phyloP scores from a whole-genome alignment of 2,888 invertebrate genomes.

The Drosophila yooni region DNA sequence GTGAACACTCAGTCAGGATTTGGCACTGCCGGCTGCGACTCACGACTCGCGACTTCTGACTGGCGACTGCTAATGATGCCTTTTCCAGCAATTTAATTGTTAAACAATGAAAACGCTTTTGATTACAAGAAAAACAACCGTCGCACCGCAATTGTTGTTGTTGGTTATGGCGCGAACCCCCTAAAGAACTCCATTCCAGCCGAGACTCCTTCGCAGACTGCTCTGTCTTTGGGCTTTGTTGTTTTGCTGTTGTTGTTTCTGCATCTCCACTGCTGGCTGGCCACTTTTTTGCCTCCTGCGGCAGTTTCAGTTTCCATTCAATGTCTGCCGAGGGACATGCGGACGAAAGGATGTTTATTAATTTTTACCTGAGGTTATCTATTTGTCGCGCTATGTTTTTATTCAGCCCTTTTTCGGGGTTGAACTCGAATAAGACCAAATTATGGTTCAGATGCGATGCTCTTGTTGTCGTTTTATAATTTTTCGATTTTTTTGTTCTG shows the following conservation, averaged over 20 bases:
- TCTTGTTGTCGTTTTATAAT: slow-evolving; percentile 25
- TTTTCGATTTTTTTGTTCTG: slow-evolving; percentile 1
- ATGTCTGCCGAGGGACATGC: slow-evolving; percentile 16
- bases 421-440: slow-evolving; percentile 39
- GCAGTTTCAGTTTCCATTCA: slow-evolving; percentile 25
- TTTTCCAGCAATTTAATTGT: slow-evolving; percentile 81
- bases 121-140: slow-evolving; percentile 76
- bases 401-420: slow-evolving; percentile 63
- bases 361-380: slow-evolving; percentile 81
- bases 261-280: slow-evolving; percentile 2
- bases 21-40: slow-evolving; percentile 33
- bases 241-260: slow-evolving; percentile 38
- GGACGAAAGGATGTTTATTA: slow-evolving; percentile 69
- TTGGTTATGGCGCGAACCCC: slow-evolving; percentile 9
- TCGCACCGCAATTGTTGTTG: slow-evolving; percentile 38
- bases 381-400: slow-evolving; percentile 74
- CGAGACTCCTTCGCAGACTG: not conserved
- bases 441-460: slow-evolving; percentile 18
- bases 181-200: slow-evolving; percentile 4
- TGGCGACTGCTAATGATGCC: slow-evolving; percentile 75
- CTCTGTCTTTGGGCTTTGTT: slow-evolving; percentile 10
- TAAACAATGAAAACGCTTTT: slow-evolving; percentile 81
- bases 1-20: slow-evolving; percentile 52
- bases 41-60: slow-evolving; percentile 20
- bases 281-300: slow-evolving; percentile 38